Percentiles rank a stretch among this genome's conserved stretches.
phyloP scores from a whole-genome alignment of 2,888 invertebrate species.

The Limnephilus marmoratus region DNA sequence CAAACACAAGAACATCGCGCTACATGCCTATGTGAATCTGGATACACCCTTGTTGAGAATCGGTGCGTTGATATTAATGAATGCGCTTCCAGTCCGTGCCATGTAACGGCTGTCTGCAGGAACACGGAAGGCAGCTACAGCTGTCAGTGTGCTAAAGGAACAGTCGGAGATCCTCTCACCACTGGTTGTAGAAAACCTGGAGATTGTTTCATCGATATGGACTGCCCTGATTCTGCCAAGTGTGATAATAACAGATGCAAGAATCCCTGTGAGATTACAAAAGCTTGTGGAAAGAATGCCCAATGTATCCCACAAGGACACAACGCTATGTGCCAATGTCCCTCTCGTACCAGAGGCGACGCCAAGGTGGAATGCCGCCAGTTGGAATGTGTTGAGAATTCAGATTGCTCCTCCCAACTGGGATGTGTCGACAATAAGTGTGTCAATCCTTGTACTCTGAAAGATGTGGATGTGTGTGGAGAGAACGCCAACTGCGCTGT shows the following conservation, averaged over 20 bases:
- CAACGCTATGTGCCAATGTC: slow-evolving; percentile 85
- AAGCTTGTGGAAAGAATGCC: slow-evolving; percentile 86
- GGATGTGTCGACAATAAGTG: slow-evolving; percentile 89
- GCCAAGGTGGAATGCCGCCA: slow-evolving; percentile 83
- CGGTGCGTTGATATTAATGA: slow-evolving; percentile 90
- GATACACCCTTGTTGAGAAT: slow-evolving; percentile 82
- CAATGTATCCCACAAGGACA: slow-evolving; percentile 85
- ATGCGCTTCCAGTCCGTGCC: slow-evolving; percentile 87
- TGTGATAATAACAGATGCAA: slow-evolving; percentile 86
- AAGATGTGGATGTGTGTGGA: slow-evolving; percentile 86
- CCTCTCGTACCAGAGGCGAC: slow-evolving; percentile 86
- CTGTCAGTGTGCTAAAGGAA: slow-evolving; percentile 87
- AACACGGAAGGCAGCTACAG: slow-evolving; percentile 87
- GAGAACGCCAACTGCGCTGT: slow-evolving; percentile 86
- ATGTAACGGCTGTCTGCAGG: slow-evolving; percentile 85
- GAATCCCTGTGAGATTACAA: slow-evolving; percentile 84
- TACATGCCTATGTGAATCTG: slow-evolving; percentile 85
- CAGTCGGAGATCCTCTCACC: slow-evolving; percentile 86
- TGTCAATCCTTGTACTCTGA: slow-evolving; percentile 86
- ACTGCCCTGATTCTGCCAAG: slow-evolving; percentile 87
- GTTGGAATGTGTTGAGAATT: slow-evolving; percentile 87
- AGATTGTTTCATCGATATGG: slow-evolving; percentile 87
- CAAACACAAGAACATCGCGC: slow-evolving; percentile 84
- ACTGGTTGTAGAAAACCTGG: slow-evolving; percentile 89
- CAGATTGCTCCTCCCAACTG: slow-evolving; percentile 84